Conservation (phyloP, 2,797 vertebrate species). For the Characodon lateralis region DNA sequence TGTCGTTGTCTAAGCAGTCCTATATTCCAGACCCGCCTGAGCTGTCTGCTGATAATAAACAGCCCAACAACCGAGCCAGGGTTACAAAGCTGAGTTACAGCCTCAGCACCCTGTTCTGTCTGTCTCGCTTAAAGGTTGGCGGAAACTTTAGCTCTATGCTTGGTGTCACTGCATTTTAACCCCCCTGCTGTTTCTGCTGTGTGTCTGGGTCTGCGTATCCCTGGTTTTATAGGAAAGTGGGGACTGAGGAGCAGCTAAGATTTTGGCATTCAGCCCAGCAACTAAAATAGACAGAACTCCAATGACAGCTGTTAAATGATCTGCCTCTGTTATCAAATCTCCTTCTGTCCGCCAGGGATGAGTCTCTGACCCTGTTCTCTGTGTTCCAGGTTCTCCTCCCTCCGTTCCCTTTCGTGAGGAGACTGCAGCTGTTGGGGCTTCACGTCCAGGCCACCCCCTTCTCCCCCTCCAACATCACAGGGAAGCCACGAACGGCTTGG, state of each 20-base stretch:
- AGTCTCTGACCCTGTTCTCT: conserved; percentile 62
- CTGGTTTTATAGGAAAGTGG: conserved; percentile 11
- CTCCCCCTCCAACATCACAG: conserved; percentile 31
- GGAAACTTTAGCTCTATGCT: conserved; percentile 52
- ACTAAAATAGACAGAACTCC: conserved; percentile 60
- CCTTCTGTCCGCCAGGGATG: conserved; percentile 35
- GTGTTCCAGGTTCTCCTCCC: conserved; percentile 56
- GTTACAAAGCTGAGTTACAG: conserved; percentile 50
- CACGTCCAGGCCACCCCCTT: conserved; percentile 39
- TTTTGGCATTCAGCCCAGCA: conserved; percentile 48
- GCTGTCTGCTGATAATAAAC: conserved; percentile 77
- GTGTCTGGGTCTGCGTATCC: conserved; percentile 51
- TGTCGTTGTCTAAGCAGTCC: conserved; percentile 58
- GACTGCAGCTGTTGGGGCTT: conserved; percentile 24
- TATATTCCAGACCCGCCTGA: conserved; percentile 56
- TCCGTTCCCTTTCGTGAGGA: conserved; percentile 41
- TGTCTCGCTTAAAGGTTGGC: conserved; percentile 40
- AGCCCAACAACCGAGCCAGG: conserved; percentile 38
- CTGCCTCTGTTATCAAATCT: conserved; percentile 62
- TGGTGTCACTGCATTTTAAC: conserved; percentile 49
- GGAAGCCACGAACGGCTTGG: conserved; percentile 63
- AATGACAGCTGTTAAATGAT: conserved; percentile 67
- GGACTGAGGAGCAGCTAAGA: conserved; percentile 19
- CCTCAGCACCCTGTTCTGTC: conserved; percentile 19
- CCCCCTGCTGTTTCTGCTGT: conserved; percentile 38